Base-by-base conservation (phyloP, 1,140 invertebrate species). In the Apis cerana region DNA sequence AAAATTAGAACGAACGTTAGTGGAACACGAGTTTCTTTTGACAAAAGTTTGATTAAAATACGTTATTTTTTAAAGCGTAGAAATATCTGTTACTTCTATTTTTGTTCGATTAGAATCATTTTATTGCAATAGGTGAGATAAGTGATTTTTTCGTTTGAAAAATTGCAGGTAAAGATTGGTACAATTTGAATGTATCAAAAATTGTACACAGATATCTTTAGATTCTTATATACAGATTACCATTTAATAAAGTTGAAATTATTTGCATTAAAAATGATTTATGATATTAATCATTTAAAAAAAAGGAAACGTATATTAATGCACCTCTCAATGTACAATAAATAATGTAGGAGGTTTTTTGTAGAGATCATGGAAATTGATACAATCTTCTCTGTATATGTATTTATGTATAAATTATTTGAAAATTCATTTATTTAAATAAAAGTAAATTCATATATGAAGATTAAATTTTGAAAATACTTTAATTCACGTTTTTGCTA, bases 1-100 rank as follows among this genome's bases (percentile, higher is more conserved):
- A 82, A 82, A 65, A 21, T 48, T 68, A 27, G n/a, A 80, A 67
- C 43, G 54, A 52, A 81, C 43, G 71, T 75, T 21, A 43, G 11
- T 21, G 48, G 15, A 56, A 21, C 56, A n/a, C 3, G 33, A 11
- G 33, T 3, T 33, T 3, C 33, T 33, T 33, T 33, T 33, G 3
- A 33, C 2, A 33, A 33, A 10, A 50, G n/a, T 13, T 13, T 27
- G 62, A 58, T 62, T 17, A 56, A 27, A 68, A 65, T 76, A 76
- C 27, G 19, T 21, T 13, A 15, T 15, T n/a, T 33, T n/a, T 27
- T 19, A 48, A 13, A 43, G 17, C 9, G 13, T 17, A 12, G 17
- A 11, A 75, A 62, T 54, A 64, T 64, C 50, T 33, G 27, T 54
- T 50, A 8, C n/a, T 17, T 56, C 62, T 21, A 62, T 27, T 50